Percentiles rank a stretch among this genome's conserved stretches.
phyloP scores from a whole-genome alignment of 2,888 invertebrate species.

The Miltochrista miniata region DNA sequence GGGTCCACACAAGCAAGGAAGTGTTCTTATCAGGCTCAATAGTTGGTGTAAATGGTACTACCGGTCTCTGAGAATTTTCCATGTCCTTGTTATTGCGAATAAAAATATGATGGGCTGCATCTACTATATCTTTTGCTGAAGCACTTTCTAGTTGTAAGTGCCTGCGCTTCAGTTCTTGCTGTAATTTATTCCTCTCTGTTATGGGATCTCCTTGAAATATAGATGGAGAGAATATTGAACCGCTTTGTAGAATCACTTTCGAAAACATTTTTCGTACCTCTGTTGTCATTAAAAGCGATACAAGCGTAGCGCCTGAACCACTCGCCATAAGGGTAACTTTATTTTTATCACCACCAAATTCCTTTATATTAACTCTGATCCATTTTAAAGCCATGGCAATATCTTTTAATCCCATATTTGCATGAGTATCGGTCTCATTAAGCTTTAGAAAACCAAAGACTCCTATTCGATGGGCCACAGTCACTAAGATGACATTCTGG shows the following conservation, averaged over 20 bases:
- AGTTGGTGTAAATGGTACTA: conserved; percentile 69
- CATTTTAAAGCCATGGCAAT: conserved; percentile 72
- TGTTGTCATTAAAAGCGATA: conserved; percentile 62
- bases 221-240: conserved; percentile 65
- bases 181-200: conserved; percentile 53
- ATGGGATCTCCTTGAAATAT: conserved; percentile 55
- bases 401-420: conserved; percentile 77
- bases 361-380: conserved; percentile 61
- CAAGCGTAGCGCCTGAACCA: conserved; percentile 66
- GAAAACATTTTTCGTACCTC: conserved; percentile 63
- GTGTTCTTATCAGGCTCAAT: conserved; percentile 50
- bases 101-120: conserved; percentile 60
- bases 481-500: conserved; percentile 64
- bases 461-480: conserved; percentile 68
- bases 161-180: conserved; percentile 45
- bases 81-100: conserved; percentile 49
- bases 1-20: conserved; percentile 49
- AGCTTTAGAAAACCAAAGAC: conserved; percentile 71
- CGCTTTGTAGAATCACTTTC: conserved; percentile 75
- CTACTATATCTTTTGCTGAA: conserved; percentile 52
- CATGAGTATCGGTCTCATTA: conserved; percentile 56
- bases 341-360: conserved; percentile 66
- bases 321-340: conserved; percentile 69
- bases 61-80: conserved; percentile 61
- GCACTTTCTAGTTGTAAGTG: conserved; percentile 44